A percentile compares a stretch with the other conserved stretches of the same genome.
Conservation (phyloP, 2,113 vertebrate genomes). For the Okapia johnstoni region DNA sequence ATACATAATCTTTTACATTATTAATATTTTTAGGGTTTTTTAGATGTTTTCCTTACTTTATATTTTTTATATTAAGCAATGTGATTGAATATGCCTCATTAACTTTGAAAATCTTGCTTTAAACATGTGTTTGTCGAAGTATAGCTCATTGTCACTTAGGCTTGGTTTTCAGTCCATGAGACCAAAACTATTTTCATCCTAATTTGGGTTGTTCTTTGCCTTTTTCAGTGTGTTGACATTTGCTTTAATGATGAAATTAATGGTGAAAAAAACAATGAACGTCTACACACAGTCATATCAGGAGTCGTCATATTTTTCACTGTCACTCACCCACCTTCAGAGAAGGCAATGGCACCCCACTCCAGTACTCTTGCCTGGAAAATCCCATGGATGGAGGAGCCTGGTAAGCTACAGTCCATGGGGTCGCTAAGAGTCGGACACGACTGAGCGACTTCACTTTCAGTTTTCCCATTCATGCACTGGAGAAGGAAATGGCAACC, state of each 20-base stretch:
- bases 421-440: too few species aligned
- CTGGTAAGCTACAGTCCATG: too few species aligned
- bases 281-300: fast-evolving
- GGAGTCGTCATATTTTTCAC: fast-evolving
- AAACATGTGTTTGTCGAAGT: background rate
- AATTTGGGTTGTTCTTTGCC: too few species aligned
- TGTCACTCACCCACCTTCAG: fast-evolving
- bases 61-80: background rate
- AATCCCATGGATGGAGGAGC: too few species aligned
- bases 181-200: background rate
- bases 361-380: too few species aligned
- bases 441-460: too few species aligned
- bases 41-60: background rate
- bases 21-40: background rate
- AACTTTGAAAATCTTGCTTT: background rate
- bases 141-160: fast-evolving
- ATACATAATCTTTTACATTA: background rate
- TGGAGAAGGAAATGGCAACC: too few species aligned
- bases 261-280: fast-evolving
- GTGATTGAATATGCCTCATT: background rate
- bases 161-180: background rate
- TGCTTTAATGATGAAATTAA: background rate
- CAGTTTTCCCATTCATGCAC: too few species aligned
- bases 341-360: too few species aligned
- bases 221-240: too few species aligned